Base-by-base conservation (phyloP, 2,888 invertebrate genomes). In the Eupeodes latifasciatus region DNA sequence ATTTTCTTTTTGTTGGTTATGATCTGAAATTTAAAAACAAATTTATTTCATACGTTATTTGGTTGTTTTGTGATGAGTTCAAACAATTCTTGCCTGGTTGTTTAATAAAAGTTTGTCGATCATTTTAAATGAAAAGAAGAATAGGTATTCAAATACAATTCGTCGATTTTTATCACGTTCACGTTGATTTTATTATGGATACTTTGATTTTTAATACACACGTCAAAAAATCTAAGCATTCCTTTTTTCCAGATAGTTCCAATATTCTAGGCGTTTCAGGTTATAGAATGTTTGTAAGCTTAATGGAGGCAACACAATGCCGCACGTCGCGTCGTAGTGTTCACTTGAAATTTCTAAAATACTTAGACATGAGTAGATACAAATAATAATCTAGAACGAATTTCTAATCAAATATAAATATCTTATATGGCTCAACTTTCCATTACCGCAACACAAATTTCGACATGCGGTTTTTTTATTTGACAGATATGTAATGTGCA, bases 31-130 rank as follows among this genome's bases (percentile, higher is more conserved):
- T 16, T 16, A 12, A 47, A 27, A 66, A 36, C 16, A 5, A 27
- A 11, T 12, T 34, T 6, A 11, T 1, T 9, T 7, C 12, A 14
- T 2, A 7, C 27, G 12, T 59, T 34, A 59, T 14, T 57, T 5
- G 2, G 11, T 57, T 3, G 12, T 0, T 34, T 57, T 10, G 0
- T 36, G 9, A 10, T n/a, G 27, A 11, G 12, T 6, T 4, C 5
- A 10, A 12, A 6, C 34, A 69, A 10, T 36, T 90, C 90, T 90
- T 91, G 91, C 93, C 91, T 93, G 91, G 90, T 93, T 93, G 69
- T 93, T 93, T 76, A 93, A 92, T 85, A 92, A 83, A 34, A 92
- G 79, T 91, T 92, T 93, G 82, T 93, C 90, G 11, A 93, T 80
- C 93, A 93, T 93, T 89, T 76, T 91, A 16, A 75, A 44, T 78